Conservation (phyloP, 2,113 vertebrate species). For the Taxidea taxus region DNA sequence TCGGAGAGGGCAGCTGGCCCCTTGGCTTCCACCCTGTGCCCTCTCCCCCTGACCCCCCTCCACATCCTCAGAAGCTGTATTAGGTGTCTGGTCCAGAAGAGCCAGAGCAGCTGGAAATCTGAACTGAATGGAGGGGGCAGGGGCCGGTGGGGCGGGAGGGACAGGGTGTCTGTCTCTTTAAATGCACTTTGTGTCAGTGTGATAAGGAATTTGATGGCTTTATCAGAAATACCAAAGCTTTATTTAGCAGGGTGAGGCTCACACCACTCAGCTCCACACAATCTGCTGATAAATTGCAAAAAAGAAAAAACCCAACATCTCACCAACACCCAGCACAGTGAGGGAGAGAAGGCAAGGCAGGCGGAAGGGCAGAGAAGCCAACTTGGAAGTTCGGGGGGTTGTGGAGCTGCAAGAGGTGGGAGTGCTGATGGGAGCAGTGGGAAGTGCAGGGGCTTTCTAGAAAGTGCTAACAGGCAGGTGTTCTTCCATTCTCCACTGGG, state of each 20-base stretch:
- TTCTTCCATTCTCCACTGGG: neutral
- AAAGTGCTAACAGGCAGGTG: neutral
- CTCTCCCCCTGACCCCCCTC: neutral
- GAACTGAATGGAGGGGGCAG: conserved; percentile 48
- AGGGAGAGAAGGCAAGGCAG: conserved; percentile 72
- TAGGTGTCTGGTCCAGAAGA: conserved; percentile 34
- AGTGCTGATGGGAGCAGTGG: neutral
- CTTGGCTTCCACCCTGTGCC: neutral
- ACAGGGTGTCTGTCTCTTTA: conserved; percentile 94
- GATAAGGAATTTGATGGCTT: conserved; percentile 99
- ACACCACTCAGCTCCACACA: conserved; percentile 89
- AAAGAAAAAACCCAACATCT: conserved; percentile 80
- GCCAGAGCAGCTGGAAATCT: conserved; percentile 66
- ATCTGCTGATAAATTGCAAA: conserved; percentile 96
- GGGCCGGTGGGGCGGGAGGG: conserved; percentile 62
- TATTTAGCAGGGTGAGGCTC: conserved; percentile 98
- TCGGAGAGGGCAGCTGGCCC: neutral
- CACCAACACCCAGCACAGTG: neutral
- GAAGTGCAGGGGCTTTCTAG: neutral
- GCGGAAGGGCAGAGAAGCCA: conserved; percentile 29
- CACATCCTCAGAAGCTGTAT: conserved; percentile 25
- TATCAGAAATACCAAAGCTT: conserved; percentile 99
- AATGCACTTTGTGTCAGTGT: conserved; percentile 91
- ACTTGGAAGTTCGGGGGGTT: conserved; percentile 22
- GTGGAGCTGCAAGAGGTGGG: neutral